Percentiles rank a stretch among this genome's conserved stretches.
Evolutionary conservation across 2,113 vertebrate species (phyloP).

Genomic region (Leucosticte australis): DNA sequence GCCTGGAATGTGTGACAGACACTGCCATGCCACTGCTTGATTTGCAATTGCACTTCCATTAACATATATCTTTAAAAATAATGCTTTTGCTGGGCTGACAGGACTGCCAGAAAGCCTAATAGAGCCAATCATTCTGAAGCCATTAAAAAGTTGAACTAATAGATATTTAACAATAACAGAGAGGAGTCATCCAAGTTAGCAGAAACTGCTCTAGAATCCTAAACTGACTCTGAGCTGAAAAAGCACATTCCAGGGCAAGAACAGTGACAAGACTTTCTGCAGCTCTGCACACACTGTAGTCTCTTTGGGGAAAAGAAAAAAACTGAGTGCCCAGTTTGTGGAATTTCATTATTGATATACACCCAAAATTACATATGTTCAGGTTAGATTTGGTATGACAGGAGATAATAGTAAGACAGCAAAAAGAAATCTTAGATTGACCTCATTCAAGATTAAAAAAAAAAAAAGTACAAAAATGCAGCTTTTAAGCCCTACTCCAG

Average conservation of each 20-base stretch:
- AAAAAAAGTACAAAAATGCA: neutral
- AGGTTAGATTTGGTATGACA: slow-evolving; percentile 55
- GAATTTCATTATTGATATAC: slow-evolving; percentile 35
- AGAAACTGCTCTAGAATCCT: slow-evolving; percentile 41
- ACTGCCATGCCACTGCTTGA: slow-evolving; percentile 12
- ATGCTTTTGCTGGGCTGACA: neutral
- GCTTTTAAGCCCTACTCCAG: slow-evolving; percentile 50
- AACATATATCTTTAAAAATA: slow-evolving; percentile 36
- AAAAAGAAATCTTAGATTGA: slow-evolving; percentile 47
- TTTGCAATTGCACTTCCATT: slow-evolving; percentile 19
- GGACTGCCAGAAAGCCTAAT: neutral
- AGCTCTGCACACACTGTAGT: neutral
- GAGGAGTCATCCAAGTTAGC: slow-evolving; percentile 9
- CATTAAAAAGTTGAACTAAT: slow-evolving; percentile 31
- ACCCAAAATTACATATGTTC: slow-evolving; percentile 11
- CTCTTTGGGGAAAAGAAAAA: slow-evolving; percentile 13
- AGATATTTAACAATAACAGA: slow-evolving; percentile 43
- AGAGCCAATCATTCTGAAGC: slow-evolving; percentile 1
- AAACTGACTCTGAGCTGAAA: slow-evolving; percentile 10
- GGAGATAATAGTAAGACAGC: slow-evolving; percentile 53
- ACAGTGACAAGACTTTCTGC: slow-evolving; percentile 4
- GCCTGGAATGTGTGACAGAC: slow-evolving; percentile 5
- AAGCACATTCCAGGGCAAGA: slow-evolving; percentile 47
- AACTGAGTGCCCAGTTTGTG: slow-evolving; percentile 5
- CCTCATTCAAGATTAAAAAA: neutral